Conservation (phyloP, 2,797 vertebrate species). For the Xenops minutus region DNA sequence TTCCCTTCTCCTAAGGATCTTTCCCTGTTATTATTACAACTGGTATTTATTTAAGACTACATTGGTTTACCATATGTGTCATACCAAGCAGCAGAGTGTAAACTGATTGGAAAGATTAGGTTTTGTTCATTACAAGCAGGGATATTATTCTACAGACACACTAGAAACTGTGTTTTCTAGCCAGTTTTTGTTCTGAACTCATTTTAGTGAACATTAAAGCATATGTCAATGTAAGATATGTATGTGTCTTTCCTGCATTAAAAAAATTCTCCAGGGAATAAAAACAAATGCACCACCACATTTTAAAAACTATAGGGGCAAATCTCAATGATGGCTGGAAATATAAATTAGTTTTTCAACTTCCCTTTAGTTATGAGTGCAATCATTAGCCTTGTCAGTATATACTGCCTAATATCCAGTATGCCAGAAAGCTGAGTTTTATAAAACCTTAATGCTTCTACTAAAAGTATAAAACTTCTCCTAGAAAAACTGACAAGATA, state of each 20-base stretch:
- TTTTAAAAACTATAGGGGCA: not conserved
- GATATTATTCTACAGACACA: constrained; percentile 7
- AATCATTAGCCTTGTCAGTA: not conserved
- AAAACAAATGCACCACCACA: not conserved
- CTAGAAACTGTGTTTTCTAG: not conserved
- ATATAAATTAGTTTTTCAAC: not conserved
- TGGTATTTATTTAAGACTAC: not conserved
- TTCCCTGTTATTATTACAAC: not conserved
- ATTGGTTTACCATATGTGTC: constrained; percentile 22
- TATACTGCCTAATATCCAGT: not conserved
- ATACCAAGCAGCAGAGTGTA: not conserved
- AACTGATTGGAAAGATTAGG: constrained; percentile 19
- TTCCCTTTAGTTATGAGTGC: not conserved
- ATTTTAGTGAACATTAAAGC: constrained; percentile 9
- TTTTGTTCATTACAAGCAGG: not conserved
- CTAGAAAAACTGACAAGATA: not conserved
- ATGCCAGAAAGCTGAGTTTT: not conserved
- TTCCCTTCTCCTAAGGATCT: not conserved
- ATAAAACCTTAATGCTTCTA: not conserved
- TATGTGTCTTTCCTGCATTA: not conserved
- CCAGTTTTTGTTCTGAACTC: constrained; percentile 6
- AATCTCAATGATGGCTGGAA: not conserved
- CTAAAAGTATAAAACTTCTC: not conserved
- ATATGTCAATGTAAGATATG: constrained; percentile 2
- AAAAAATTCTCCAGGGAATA: not conserved